Evolutionary conservation across 1,140 invertebrate genomes (phyloP).

Genomic region (Anoplolepis gracilipes): DNA sequence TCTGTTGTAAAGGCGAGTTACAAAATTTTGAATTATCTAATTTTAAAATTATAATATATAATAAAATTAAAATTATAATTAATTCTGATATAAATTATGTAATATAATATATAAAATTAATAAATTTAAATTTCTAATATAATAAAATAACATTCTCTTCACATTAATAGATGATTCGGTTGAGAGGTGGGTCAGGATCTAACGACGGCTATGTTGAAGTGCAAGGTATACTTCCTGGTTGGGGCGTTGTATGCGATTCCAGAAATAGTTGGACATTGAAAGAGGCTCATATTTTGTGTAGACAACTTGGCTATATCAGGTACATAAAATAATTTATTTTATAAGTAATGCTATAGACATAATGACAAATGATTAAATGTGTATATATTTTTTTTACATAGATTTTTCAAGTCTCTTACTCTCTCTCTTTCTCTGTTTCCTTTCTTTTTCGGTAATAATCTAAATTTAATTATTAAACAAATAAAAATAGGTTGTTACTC

Average conservation of each 20-base stretch:
- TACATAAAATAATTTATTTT: constrained; percentile 67
- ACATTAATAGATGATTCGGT: constrained; percentile 82
- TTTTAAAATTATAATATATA: constrained; percentile 17
- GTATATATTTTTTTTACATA: not conserved
- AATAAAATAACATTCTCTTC: constrained; percentile 20
- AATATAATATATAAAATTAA: too few relatives aligned
- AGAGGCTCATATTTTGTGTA: constrained; percentile 87
- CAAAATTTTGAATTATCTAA: constrained; percentile 20
- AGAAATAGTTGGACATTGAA: constrained; percentile 85
- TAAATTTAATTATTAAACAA: not conserved
- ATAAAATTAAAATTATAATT: too few relatives aligned
- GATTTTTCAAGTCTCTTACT: not conserved
- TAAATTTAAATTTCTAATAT: too few relatives aligned
- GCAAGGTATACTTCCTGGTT: constrained; percentile 82
- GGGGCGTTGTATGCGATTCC: constrained; percentile 87
- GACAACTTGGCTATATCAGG: constrained; percentile 86
- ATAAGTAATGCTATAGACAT: not conserved
- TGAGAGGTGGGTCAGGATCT: constrained; percentile 85
- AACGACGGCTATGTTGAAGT: constrained; percentile 87
- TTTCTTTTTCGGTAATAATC: not conserved
- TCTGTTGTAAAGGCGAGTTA: not conserved
- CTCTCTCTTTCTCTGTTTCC: not conserved
- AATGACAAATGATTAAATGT: not conserved
- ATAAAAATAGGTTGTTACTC: not conserved
- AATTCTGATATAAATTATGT: too few relatives aligned